phyloP scores from a whole-genome alignment of 2,113 vertebrate species.

The Rhagologus leucostigma region DNA sequence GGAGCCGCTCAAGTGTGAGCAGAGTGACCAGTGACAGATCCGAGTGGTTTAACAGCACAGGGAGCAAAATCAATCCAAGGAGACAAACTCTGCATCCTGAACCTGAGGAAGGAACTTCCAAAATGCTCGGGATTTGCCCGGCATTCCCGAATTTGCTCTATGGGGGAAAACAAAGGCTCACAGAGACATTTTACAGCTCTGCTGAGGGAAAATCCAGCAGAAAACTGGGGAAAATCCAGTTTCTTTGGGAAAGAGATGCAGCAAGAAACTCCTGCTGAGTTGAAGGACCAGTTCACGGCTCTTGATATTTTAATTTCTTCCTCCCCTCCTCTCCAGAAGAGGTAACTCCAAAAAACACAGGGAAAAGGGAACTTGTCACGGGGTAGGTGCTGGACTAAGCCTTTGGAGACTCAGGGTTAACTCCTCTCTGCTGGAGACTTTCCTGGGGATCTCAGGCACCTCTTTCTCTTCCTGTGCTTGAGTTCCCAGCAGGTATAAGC shows the following conservation, averaged over 20 bases:
- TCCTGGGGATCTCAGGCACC: neutral
- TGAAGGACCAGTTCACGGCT: neutral
- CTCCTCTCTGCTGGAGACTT: neutral
- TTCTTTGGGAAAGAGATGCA: neutral
- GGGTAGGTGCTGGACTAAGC: neutral
- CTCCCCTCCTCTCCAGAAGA: neutral
- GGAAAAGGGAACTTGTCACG: neutral
- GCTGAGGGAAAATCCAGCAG: neutral
- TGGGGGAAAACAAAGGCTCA: neutral
- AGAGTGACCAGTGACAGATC: neutral
- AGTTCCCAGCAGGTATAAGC: neutral
- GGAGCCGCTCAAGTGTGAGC: neutral
- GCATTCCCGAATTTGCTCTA: rapidly evolving
- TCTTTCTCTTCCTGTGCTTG: neutral
- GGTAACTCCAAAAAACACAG: neutral
- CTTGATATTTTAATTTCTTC: neutral
- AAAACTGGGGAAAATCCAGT: neutral
- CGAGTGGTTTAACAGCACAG: neutral
- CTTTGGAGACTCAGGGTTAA: neutral
- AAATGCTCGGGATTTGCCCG: neutral
- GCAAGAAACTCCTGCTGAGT: neutral
- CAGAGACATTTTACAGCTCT: neutral
- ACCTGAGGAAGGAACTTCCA: neutral
- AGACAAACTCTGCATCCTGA: neutral
- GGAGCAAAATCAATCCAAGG: neutral